A percentile compares a stretch with the other conserved stretches of the same genome.
Conservation (phyloP, 2,888 invertebrate genomes). For the Sicus ferrugineus region DNA sequence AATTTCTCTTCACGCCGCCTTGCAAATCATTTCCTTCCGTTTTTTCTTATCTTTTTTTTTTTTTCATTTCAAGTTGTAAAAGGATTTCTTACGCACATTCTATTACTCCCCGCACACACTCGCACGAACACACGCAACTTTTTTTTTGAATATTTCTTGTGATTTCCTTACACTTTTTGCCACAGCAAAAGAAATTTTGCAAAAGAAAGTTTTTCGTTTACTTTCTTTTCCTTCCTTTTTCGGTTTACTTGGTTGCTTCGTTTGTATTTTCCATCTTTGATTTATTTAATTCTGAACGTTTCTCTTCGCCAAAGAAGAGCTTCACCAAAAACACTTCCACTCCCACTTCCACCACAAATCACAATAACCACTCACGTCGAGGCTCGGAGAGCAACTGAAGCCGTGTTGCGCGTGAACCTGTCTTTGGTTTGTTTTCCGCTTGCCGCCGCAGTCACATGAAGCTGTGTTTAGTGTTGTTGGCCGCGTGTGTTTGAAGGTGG, state of each 20-base stretch:
- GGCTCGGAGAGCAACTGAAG: constrained; percentile 63
- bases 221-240: constrained; percentile 28
- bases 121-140: constrained; percentile 6
- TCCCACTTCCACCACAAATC: constrained; percentile 36
- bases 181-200: neutral
- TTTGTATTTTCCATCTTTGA: neutral
- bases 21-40: neutral
- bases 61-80: no score
- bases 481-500: neutral
- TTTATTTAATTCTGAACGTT: neutral
- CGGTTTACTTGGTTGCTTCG: constrained; percentile 3
- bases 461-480: constrained; percentile 27
- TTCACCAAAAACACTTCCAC: no score
- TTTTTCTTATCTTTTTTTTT: neutral
- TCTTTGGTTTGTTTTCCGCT: constrained; percentile 29
- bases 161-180: constrained; percentile 24
- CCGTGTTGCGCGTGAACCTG: constrained; percentile 34
- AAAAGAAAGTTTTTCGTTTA: constrained; percentile 13
- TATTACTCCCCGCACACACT: neutral
- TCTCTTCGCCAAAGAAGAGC: no score
- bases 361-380: constrained; percentile 59
- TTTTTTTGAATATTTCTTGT: no score
- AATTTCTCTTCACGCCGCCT: no score
- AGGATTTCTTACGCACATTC: no score
- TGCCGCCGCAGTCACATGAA: neutral